A percentile compares a stretch with the other conserved stretches of the same genome.
phyloP scores from a whole-genome alignment of 2,888 invertebrate genomes.

The Mythimna pallens region DNA sequence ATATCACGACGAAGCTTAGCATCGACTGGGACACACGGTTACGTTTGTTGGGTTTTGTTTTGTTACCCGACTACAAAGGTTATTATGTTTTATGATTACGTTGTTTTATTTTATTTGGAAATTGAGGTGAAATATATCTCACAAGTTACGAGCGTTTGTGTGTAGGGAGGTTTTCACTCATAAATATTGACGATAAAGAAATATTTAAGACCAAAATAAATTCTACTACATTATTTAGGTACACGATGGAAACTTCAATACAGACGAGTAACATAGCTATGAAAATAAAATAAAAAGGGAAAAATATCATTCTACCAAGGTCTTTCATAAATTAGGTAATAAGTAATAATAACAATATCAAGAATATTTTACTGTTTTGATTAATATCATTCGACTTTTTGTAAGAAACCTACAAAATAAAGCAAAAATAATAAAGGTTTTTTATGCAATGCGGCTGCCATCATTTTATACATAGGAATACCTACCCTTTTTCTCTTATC shows the following conservation, averaged over 20 bases:
- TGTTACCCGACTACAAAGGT: neutral
- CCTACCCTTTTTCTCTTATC: slow-evolving; percentile 48
- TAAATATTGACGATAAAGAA: slow-evolving; percentile 5
- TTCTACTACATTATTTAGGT: neutral
- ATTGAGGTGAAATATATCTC: neutral
- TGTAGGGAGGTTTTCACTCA: neutral
- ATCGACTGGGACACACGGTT: slow-evolving; percentile 4
- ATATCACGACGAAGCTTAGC: slow-evolving; percentile 53
- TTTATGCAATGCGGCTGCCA: slow-evolving; percentile 24
- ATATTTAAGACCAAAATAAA: neutral
- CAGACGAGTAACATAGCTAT: neutral
- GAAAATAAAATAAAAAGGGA: neutral
- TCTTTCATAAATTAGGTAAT: neutral
- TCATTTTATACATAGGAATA: slow-evolving; percentile 41
- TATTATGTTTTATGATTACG: neutral
- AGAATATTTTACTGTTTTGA: slow-evolving; percentile 7
- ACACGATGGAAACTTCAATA: neutral
- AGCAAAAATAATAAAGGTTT: slow-evolving; percentile 33
- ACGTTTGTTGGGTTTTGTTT: slow-evolving; percentile 14
- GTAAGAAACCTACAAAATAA: slow-evolving; percentile 24
- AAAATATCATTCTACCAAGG: slow-evolving; percentile 2
- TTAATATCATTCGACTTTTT: neutral
- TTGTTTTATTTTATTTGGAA: slow-evolving; percentile 4
- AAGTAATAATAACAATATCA: neutral
- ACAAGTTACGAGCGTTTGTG: neutral